Conservation (phyloP, 2,888 invertebrate genomes). For the Cryptocephalus moraei region DNA sequence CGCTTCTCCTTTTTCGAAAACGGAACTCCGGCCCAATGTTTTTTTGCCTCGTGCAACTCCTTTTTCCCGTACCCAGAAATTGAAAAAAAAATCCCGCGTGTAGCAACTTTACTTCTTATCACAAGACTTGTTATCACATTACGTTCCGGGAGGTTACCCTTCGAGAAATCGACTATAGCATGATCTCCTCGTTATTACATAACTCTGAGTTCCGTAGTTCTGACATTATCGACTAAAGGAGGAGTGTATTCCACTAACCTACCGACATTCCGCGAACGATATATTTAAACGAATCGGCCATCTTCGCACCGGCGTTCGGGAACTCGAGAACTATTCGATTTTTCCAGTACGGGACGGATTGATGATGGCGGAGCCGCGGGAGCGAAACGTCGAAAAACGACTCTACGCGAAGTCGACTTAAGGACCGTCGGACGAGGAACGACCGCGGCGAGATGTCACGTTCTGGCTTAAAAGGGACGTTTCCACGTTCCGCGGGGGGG, state of each 20-base stretch:
- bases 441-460: no score
- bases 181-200: slow-evolving; percentile 10
- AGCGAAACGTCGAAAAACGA: background rate
- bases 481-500: no score
- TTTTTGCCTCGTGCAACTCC: slow-evolving; percentile 1
- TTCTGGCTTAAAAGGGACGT: no score
- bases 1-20: background rate
- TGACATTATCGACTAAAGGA: slow-evolving; percentile 26
- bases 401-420: background rate
- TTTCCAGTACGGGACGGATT: background rate
- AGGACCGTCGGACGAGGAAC: background rate
- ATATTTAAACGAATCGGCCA: slow-evolving; percentile 17
- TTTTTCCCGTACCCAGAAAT: no score
- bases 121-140: slow-evolving; percentile 9
- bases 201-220: slow-evolving; percentile 16
- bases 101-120: slow-evolving; percentile 10
- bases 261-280: slow-evolving; percentile 14
- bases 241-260: slow-evolving; percentile 17
- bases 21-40: background rate
- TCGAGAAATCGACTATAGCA: slow-evolving; percentile 7
- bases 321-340: background rate
- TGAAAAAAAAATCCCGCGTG: slow-evolving; percentile 10
- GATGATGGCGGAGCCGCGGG: background rate
- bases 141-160: slow-evolving; percentile 2
- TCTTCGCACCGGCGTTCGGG: slow-evolving; percentile 6